phyloP scores from a whole-genome alignment of 2,888 invertebrate genomes.

The Hypomecis punctinalis region DNA sequence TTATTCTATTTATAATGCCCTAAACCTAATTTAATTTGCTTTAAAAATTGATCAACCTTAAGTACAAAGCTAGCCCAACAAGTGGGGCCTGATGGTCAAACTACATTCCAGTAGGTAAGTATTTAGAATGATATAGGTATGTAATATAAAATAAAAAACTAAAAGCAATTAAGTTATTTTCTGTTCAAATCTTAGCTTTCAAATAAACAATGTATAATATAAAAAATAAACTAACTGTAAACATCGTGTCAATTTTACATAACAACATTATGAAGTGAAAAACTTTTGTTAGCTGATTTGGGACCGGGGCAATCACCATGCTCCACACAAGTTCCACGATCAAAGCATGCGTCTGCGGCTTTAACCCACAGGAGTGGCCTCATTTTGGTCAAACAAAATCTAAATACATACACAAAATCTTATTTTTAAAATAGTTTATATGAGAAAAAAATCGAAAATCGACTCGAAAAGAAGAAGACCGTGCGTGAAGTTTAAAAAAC shows the following conservation, averaged over 20 bases:
- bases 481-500: too few species aligned
- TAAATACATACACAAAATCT: too few species aligned
- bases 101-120: not conserved
- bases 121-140: too few species aligned
- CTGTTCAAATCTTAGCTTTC: slow-evolving; percentile 1
- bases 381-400: too few species aligned
- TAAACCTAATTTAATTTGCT: too few species aligned
- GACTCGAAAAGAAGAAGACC: too few species aligned
- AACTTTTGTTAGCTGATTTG: not conserved
- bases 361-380: too few species aligned
- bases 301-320: not conserved
- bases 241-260: not conserved
- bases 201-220: slow-evolving; percentile 1
- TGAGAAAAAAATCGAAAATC: too few species aligned
- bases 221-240: not conserved
- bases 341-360: too few species aligned
- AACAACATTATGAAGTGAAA: slow-evolving; percentile 1
- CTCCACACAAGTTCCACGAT: too few species aligned
- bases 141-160: slow-evolving; percentile 1
- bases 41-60: not conserved
- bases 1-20: too few species aligned
- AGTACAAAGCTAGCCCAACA: slow-evolving; percentile 3
- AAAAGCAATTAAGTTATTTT: not conserved
- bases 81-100: slow-evolving; percentile 2
- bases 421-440: too few species aligned